phyloP scores from a whole-genome alignment of 2,888 invertebrate species.

The Morpho helenor region DNA sequence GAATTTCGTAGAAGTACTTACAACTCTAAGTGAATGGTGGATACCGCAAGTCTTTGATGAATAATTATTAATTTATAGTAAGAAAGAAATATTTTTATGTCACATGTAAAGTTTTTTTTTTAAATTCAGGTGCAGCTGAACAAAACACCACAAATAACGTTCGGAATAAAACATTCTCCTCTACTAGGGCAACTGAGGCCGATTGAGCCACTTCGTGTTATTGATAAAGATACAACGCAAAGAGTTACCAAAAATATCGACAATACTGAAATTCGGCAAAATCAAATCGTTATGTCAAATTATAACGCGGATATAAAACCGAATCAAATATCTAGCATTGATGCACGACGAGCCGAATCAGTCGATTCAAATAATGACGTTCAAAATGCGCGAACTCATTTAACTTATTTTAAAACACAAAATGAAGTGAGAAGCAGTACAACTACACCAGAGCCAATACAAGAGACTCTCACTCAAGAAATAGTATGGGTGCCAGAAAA shows the following conservation, averaged over 20 bases:
- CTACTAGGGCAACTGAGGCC: conserved; percentile 79
- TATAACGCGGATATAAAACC: conserved; percentile 9
- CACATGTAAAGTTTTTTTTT: not conserved
- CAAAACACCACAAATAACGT: conserved; percentile 79
- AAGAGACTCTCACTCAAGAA: conserved; percentile 61
- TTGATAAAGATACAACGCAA: conserved; percentile 29
- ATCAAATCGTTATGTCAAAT: conserved; percentile 11
- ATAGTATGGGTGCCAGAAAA: conserved; percentile 68
- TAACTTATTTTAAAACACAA: conserved; percentile 59
- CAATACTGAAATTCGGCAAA: conserved; percentile 7
- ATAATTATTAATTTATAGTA: too few species aligned
- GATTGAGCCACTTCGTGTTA: conserved; percentile 38
- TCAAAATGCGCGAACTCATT: conserved; percentile 42
- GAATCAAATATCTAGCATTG: conserved; percentile 5
- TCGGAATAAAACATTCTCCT: conserved; percentile 93
- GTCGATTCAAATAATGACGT: conserved; percentile 29
- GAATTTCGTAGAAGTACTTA: too few species aligned
- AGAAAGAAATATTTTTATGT: too few species aligned
- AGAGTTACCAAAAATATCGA: conserved; percentile 16
- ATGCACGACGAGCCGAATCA: conserved; percentile 16
- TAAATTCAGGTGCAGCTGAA: conserved; percentile 55
- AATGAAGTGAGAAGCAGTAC: conserved; percentile 57
- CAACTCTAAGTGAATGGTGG: too few species aligned
- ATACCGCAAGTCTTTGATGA: too few species aligned
- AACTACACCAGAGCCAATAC: conserved; percentile 60